Evolutionary conservation across 2,113 vertebrate genomes (phyloP).

Genomic region (Ginglymostoma cirratum): DNA sequence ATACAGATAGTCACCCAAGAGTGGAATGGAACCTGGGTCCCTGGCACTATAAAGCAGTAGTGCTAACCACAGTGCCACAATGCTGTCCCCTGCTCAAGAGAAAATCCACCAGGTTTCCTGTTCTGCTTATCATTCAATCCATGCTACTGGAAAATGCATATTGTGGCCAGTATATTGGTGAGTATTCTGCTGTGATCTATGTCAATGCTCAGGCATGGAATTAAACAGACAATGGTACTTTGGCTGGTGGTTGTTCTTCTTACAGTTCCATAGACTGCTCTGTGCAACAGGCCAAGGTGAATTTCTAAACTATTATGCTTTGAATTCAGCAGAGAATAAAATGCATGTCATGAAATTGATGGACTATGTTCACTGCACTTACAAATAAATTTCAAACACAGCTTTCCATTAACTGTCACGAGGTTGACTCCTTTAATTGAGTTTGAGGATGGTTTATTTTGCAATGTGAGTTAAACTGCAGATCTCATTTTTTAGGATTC

Average conservation of each 20-base stretch:
- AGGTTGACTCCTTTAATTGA: neutral
- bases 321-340: neutral
- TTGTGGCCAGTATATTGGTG: neutral
- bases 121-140: neutral
- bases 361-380: neutral
- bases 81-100: too few relatives aligned
- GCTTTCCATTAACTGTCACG: neutral
- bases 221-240: neutral
- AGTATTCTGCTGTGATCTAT: neutral
- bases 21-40: too few relatives aligned
- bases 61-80: too few relatives aligned
- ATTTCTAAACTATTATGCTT: neutral
- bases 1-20: too few relatives aligned
- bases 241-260: too few relatives aligned
- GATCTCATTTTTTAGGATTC: neutral
- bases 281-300: neutral
- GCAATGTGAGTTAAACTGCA: neutral
- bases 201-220: neutral
- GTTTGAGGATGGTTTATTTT: neutral
- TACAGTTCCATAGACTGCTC: neutral
- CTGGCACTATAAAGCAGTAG: too few relatives aligned
- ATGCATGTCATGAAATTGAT: neutral
- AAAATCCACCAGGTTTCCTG: too few relatives aligned
- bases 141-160: neutral
- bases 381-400: neutral